Conservation (phyloP, 2,113 vertebrate genomes). For the Campylomormyrus numenius region DNA sequence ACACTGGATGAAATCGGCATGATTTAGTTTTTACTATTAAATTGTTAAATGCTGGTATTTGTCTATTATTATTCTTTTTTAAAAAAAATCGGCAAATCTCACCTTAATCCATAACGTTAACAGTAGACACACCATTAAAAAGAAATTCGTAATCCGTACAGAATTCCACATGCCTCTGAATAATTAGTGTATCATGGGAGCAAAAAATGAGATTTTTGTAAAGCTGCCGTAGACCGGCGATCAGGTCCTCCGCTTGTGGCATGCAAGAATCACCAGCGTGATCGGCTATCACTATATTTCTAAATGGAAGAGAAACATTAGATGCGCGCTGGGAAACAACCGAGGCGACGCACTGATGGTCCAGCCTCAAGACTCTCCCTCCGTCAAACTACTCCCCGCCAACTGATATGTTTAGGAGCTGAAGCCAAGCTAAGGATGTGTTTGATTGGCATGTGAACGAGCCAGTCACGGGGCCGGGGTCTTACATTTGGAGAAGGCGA, state of each 20-base stretch:
- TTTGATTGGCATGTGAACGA: slow-evolving; percentile 35
- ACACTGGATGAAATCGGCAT: neutral
- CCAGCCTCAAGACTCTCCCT: slow-evolving; percentile 38
- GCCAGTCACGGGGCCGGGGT: slow-evolving; percentile 40
- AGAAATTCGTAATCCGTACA: slow-evolving; percentile 42
- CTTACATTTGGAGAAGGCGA: neutral
- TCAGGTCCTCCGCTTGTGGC: slow-evolving; percentile 35
- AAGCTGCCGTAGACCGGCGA: slow-evolving; percentile 26
- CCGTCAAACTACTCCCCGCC: slow-evolving; percentile 43
- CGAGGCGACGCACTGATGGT: slow-evolving; percentile 37
- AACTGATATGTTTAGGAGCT: slow-evolving; percentile 35
- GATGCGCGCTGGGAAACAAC: slow-evolving; percentile 20
- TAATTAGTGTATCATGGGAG: slow-evolving; percentile 45
- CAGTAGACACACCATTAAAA: slow-evolving; percentile 46
- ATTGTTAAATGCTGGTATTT: neutral
- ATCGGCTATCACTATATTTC: slow-evolving; percentile 24
- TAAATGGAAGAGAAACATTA: slow-evolving; percentile 29
- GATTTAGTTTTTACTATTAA: neutral
- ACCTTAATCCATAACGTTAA: slow-evolving; percentile 55
- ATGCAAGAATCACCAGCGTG: slow-evolving; percentile 27
- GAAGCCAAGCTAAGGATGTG: slow-evolving; percentile 22
- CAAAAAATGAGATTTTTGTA: slow-evolving; percentile 23
- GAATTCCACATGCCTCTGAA: slow-evolving; percentile 63
- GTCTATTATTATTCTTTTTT: neutral
- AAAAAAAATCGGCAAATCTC: slow-evolving; percentile 35